Evolutionary conservation across 2,113 vertebrate species (phyloP), one percentile per base, ranked within the genome.

Genomic region (Notothenia rossii): DNA sequence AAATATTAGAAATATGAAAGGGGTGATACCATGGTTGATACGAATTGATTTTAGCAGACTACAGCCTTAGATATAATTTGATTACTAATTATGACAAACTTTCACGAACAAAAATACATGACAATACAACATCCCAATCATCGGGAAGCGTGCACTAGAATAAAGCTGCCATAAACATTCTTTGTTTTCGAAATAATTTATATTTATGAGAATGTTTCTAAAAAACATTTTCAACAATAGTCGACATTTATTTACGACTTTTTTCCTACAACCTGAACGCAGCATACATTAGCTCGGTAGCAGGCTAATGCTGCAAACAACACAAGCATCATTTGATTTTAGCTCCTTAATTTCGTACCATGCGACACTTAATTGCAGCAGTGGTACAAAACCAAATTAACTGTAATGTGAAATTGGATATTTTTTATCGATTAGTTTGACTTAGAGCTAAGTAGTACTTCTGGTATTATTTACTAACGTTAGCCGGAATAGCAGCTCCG

Each of bases 221-320:
- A 22, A 6, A 12, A 59, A 1, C 1, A 0, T 0, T 61, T 11
- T 40, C 7, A 40, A 40, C 36, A 40, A 40, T 40, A 40, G 36
- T 7, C 29, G 36, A 40, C 1, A 7, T 40, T 0, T 0, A 56
- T 72, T 29, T 77, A 43, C 79, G 29, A 80, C 6, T 0, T 55
- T 50, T 56, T 0, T 51, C 7, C 6, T 3, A 0, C 0, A 4
- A 15, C 55, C 0, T 66, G 72, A 90, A 90, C 10, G 83, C 83
- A 81, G 15, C 88, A 63, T 7, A 0, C 3, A 18, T 9, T 48
- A 67, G 72, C 77, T 14, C 6, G 48, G 49, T 11, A 66, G 12
- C 20, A 14, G 15, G 60, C 55, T 36, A 36, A 40, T 40, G 36
- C 7, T 40, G 17, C 43, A 15, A 53, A 67, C 50, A 66, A 65